Evolutionary conservation across 2,888 invertebrate species (phyloP), one percentile per base, ranked within the genome.

Genomic region (Drosophila prolongata): DNA sequence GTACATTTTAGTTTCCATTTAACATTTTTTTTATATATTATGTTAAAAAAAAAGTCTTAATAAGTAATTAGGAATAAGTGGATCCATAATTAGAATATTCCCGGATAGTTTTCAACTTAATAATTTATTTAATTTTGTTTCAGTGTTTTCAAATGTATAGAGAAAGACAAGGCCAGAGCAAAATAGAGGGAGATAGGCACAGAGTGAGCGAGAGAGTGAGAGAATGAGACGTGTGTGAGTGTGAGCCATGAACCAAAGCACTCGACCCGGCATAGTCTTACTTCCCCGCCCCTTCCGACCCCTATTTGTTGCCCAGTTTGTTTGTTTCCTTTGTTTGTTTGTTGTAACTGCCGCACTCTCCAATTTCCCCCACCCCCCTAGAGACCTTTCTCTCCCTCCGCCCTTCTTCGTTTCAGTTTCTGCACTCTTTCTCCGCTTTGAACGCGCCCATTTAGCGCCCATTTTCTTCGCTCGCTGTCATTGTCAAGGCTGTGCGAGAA

Each of bases 241-340:
- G 53, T 70, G 64, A 59, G 76, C 52, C 65, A 66, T 79, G 80
- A 86, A 87, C 76, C 71, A 84, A 80, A 78, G 87, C 79, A 87
- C 79, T 85, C 81, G 75, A 85, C 87, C 77, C 82, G 79, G 71
- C 85, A 71, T 64, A 66, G 50, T 50, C 42, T 30, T 44, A 47
- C 19, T 47, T 10, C 67, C 56, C 54, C 16, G 46, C 60, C 49
- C 27, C 19, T 19, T 16, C 24, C 40, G 16, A 35, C 53, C 16
- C 24, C 43, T 43, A 57, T 46, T 60, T 72, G 64, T 73, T 65
- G 61, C 43, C 71, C 54, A 43, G 71, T 71, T 71, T 71, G 81
- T 82, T 82, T 82, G 88, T 85, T 87, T 81, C 65, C 77, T 83
- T 87, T 88, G 86, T 88, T 85, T 85, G 83, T 74, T 79, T 85